Evolutionary conservation across 2,888 invertebrate genomes (phyloP), one percentile per base, ranked within the genome.

Genomic region (Glaucopsyche alexis): DNA sequence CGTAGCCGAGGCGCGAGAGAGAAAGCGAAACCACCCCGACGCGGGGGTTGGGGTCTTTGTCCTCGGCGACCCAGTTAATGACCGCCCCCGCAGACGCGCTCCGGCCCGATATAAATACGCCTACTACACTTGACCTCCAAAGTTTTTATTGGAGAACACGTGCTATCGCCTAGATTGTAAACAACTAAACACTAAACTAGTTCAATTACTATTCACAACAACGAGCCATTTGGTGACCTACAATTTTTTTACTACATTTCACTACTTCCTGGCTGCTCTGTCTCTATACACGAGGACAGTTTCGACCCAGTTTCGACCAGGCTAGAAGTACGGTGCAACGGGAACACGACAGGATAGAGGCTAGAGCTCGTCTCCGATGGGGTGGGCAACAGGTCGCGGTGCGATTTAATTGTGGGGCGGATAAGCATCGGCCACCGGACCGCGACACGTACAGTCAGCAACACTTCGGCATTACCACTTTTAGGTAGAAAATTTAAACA

Each of bases 71-170:
- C 92, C 88, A 93, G 91, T 91, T 93, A 92, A 92, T 92, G 92
- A 91, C 91, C 91, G 89, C 89, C 91, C 84, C 87, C 87, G 87
- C 85, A 89, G 89, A 87, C 88, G 86, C 87, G 85, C 87, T 29
- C 29, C 29, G 90, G 85, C 86, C 81, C 86, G 90, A 90, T 91
- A 93, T 92, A 93, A 91, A 92, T 91, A 91, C 91, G 89, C 91
- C 91, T 90, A 91, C 91, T 92, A 92, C 92, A 92, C 92, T 93
- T 93, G 92, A 93, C 92, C 92, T 92, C 91, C 87, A 92, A 92
- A 91, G 89, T 91, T 93, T 92, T 92, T 92, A 91, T 92, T 91
- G 89, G 87, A 90, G 90, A 90, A 84, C 91, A 91, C 90, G 91
- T 90, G 90, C 88, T 83, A 83, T 83, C 84, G 85, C 84, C 84